phyloP scores from a whole-genome alignment of 1,140 invertebrate species.

The Drosophila pallidifrons region DNA sequence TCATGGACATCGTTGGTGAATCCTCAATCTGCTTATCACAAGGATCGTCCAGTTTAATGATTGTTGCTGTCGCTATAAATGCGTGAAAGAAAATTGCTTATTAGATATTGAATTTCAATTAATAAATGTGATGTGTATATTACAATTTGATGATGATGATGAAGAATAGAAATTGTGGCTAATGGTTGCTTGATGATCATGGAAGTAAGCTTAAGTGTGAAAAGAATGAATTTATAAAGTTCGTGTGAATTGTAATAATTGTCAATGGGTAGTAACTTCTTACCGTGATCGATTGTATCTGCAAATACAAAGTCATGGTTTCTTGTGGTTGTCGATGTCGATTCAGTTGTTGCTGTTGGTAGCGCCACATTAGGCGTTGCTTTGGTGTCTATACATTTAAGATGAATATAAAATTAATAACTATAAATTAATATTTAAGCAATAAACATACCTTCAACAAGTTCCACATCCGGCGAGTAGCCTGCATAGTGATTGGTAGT shows the following conservation, averaged over 20 bases:
- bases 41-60: constrained; percentile 54
- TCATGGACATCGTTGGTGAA: constrained; percentile 43
- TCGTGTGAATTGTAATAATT: background rate
- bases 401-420: background rate
- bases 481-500: constrained; percentile 58
- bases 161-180: constrained; percentile 67
- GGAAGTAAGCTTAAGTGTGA: constrained; percentile 59
- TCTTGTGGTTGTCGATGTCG: constrained; percentile 25
- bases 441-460: constrained; percentile 51
- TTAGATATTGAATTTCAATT: background rate
- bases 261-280: constrained; percentile 7
- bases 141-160: constrained; percentile 72
- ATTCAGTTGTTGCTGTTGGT: constrained; percentile 39
- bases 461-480: constrained; percentile 57
- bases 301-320: constrained; percentile 72
- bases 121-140: constrained; percentile 8
- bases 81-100: background rate
- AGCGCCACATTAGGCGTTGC: constrained; percentile 47
- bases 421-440: background rate
- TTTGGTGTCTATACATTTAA: constrained; percentile 61
- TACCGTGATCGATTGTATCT: constrained; percentile 78
- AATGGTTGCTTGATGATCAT: constrained; percentile 64
- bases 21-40: constrained; percentile 70
- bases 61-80: constrained; percentile 45
- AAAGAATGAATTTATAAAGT: constrained; percentile 7